Evolutionary conservation across 2,113 vertebrate genomes (phyloP), one percentile per base, ranked within the genome.

Genomic region (Castor canadensis): DNA sequence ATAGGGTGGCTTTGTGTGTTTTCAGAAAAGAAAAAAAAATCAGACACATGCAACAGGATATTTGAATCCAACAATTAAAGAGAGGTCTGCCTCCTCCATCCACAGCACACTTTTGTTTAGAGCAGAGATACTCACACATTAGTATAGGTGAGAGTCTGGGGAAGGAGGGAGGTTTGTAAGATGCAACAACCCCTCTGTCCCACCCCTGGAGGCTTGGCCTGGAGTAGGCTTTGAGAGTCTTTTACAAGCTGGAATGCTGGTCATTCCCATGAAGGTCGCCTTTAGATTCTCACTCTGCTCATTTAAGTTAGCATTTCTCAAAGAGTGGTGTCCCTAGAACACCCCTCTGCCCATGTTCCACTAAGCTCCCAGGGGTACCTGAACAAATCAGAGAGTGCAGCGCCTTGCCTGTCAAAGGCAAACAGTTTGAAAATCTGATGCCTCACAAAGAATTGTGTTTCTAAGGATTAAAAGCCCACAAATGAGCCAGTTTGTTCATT

Each of bases 241-340:
- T 85, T 93, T 75, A 91, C 73, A 91, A 90, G 40, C 71, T 38
- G 40, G 62, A 43, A 66, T 35, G 66, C 47, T 43, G 72, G 89
- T 81, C 71, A 79, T 49, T 84, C 40, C 38, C 32, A 62, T 32
- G 71, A 89, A 91, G 80, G 87, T 91, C 54, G 75, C 52, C 54
- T 84, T 87, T 94, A 49, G 32, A 90, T 30, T 84, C 77, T 95
- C 38, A 28, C 72, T 91, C 64, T 87, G 92, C 87, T 80, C 89
- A 75, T 94, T 92, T 93, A 87, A 66, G 66, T 92, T 52, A 56
- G n/a, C 71, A 30, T 91, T 96, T 96, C 93, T 96, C 92, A 66
- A 76, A 89, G 81, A 76, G 47, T 75, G 2, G 26, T 72, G 32
- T 72, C 66, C 71, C 83, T 32, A 19, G 64, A 35, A 82, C 75